Base-by-base conservation (phyloP, 2,113 vertebrate genomes). In the Platysternon megacephalum region DNA sequence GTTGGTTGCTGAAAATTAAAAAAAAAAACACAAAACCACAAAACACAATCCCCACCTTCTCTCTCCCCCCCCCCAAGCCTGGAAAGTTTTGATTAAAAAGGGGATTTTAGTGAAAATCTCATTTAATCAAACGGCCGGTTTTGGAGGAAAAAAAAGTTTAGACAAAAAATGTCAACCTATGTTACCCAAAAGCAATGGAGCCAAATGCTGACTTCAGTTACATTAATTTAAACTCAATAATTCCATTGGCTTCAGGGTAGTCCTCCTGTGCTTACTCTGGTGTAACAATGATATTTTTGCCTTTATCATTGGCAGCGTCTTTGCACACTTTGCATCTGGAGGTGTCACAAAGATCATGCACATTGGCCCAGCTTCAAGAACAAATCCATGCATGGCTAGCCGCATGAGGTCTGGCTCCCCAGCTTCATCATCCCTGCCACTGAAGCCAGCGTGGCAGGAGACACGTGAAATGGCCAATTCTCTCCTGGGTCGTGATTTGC, bases 281-380 rank as follows among this genome's bases (percentile, higher is more conserved):
- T 0, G 0, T 17, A 12, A 49, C 46, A 6, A 35, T 51, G 49
- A 7, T 5, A 88, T 48, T 28, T 2, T 2, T 3, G 3, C 26
- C 17, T 22, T 81, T 56, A 82, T 10, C 0, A 0, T 74, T n/a
- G 42, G 11, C 16, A 76, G 52, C 29, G 24, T 52, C n/a, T 84
- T 86, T 88, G 86, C 35, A 85, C 24, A 19, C 1, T 9, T 2
- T 0, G 1, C 29, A 24, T 79, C 29, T 11, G 17, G 19, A 29
- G 24, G n/a, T 42, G 81, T 39, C 44, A 29, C 2, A 82, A 14
- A 90, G 87, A 29, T 76, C 44, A 39, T 10, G 22, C 0, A 0
- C 7, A 13, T 29, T 53, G 42, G 44, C 46, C 51, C 5, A 0
- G 0, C 7, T 53, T 93, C 58, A 4, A 21, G 28, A 87, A 42